Percentiles rank a stretch among this genome's conserved stretches.
These are phyloP conservation scores for Takifugu bimaculatus DNA, from an alignment of 2,113 vertebrate genomes.

Conservation along the genomic window DNA sequence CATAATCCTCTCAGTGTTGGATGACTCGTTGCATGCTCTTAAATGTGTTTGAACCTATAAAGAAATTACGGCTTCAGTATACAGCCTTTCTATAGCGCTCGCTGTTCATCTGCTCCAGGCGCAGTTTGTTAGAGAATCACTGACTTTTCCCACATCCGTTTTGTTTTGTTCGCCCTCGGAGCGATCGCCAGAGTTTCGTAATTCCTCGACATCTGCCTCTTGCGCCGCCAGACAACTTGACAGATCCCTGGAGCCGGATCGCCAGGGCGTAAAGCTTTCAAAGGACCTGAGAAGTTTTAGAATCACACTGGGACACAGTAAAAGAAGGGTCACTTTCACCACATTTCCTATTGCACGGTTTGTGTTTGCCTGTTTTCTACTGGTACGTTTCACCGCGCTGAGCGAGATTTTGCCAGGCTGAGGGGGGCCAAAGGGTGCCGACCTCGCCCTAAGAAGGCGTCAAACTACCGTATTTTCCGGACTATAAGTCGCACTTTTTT, in stretches of 20 bases:
- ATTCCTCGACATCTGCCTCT: constrained; percentile 59
- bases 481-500: too few relatives aligned
- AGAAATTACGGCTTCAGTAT: constrained; percentile 52
- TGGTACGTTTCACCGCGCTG: too few relatives aligned
- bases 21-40: constrained; percentile 55
- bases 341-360: too few relatives aligned
- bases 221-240: constrained; percentile 27
- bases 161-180: constrained; percentile 58
- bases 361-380: too few relatives aligned
- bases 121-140: constrained; percentile 46
- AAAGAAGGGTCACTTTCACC: not conserved
- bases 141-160: constrained; percentile 44
- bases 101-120: constrained; percentile 43
- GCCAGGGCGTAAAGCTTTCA: constrained; percentile 4
- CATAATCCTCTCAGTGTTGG: constrained; percentile 49
- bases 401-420: too few relatives aligned
- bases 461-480: too few relatives aligned
- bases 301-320: constrained; percentile 3
- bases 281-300: constrained; percentile 1
- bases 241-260: constrained; percentile 10
- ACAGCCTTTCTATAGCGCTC: constrained; percentile 34
- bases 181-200: constrained; percentile 40
- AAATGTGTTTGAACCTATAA: constrained; percentile 55
- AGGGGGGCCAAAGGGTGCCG: too few relatives aligned
- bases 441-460: too few relatives aligned